Base-by-base conservation (phyloP, 2,113 vertebrate genomes). In the Neotoma lepida region DNA sequence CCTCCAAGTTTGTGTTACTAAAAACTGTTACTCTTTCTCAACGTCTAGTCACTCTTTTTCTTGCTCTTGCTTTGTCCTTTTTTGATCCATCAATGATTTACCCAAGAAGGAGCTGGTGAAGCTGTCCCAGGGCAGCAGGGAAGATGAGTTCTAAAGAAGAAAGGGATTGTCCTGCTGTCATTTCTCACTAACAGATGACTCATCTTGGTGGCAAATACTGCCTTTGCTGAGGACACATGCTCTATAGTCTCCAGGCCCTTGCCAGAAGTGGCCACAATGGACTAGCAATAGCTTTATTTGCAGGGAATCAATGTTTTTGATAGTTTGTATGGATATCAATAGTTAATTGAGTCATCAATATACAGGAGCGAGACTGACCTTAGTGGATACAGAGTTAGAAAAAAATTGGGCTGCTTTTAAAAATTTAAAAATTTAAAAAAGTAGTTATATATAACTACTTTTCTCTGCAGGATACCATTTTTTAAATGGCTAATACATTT, bases 401-500 rank as follows among this genome's bases (percentile, higher is more conserved):
- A 84, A 87, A 77, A 9, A 70, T 26, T 46, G 2, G 61, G 10
- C 41, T 49, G 28, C 17, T 35, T 86, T 86, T 0, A 96, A 92
- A 92, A 95, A 66, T 39, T n/a, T n/a, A n/a, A n/a, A n/a, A n/a
- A n/a, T n/a, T n/a, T n/a, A n/a, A n/a, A n/a, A n/a, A n/a, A n/a
- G n/a, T n/a, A n/a, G n/a, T n/a, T 90, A 9, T 22, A 51, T 92
- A 96, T 96, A 88, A 70, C 46, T 49, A 88, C 58, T 49, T 64
- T 22, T 91, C 7, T 20, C 41, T 81, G 93, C 70, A 30, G 41
- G 22, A 15, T 44, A 94, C 66, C 24, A 89, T 94, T 96, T 96
- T 76, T 80, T 58, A 89, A 95, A 94, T 71, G 78, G 89, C 51
- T 97, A 94, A 93, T 35, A 9, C 26, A 78, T 96, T 71, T 70